These are phyloP conservation scores for Athalia cordata DNA, from an alignment of 2,888 invertebrate species.

Conservation along the genomic window DNA sequence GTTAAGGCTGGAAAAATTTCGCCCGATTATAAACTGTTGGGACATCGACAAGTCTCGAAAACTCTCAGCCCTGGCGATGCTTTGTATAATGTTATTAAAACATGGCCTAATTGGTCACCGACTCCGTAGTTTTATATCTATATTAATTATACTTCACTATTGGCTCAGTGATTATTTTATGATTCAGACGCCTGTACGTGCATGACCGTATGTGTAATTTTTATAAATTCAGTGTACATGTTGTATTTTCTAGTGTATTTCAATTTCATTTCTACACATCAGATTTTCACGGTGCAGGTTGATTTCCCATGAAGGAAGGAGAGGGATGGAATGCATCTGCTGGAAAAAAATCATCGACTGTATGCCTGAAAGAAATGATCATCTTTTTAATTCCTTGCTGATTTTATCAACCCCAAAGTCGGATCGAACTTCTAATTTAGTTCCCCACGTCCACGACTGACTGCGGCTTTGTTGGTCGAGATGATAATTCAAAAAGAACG, in stretches of 20 bases:
- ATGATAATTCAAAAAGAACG: too few species aligned
- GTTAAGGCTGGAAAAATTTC: constrained; percentile 78
- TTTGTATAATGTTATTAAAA: constrained; percentile 73
- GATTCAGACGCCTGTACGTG: too few species aligned
- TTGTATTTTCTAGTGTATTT: not conserved
- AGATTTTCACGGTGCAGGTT: too few species aligned
- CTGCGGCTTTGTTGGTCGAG: too few species aligned
- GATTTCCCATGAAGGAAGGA: not conserved
- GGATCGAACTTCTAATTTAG: too few species aligned
- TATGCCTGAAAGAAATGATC: not conserved
- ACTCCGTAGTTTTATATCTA: constrained; percentile 49
- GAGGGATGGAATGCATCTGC: not conserved
- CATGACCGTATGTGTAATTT: too few species aligned
- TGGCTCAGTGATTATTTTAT: too few species aligned
- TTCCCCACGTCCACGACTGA: too few species aligned
- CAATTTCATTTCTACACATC: too few species aligned
- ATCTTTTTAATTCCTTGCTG: not conserved
- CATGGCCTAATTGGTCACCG: constrained; percentile 81
- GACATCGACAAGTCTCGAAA: constrained; percentile 74
- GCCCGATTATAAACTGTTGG: constrained; percentile 80
- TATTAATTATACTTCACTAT: too few species aligned
- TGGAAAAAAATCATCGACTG: not conserved
- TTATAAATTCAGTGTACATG: not conserved
- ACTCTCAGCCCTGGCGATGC: constrained; percentile 55
- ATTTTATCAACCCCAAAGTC: too few species aligned